Base-by-base conservation (phyloP, 2,888 invertebrate species). In the Lasioglossum calceatum region DNA sequence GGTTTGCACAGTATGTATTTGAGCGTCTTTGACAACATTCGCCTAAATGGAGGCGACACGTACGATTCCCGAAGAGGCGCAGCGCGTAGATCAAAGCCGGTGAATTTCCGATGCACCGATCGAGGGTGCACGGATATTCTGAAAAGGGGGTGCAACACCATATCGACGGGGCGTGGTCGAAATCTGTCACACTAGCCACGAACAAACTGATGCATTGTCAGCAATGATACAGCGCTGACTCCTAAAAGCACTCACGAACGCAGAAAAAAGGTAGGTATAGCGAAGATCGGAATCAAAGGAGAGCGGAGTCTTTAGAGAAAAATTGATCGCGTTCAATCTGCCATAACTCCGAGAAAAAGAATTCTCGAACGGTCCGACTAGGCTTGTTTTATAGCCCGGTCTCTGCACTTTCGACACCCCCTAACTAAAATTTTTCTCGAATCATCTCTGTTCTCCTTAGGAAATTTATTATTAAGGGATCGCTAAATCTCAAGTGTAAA, bases 81-180 rank as follows among this genome's bases (percentile, higher is more conserved):
- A 42, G 84, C 80, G 89, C 39, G 82, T 77, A 87, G 89, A 90
- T 91, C 90, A 91, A 91, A 91, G 91, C 87, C 84, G 27, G 85
- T 70, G 85, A 90, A 91, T 91, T 90, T 89, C 82, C 86, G 91
- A 90, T 85, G 89, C 84, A 86, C 79, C 80, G 81, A 86, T 90
- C 86, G 87, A 87, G 88, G 87, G 90, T 87, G 86, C 87, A 83
- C 88, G 87, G 85, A 83, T 86, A 88, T 85, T 80, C 86, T 88
- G 88, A 85, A 87, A 89, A 90, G 54, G 90, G 89, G 89, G 90
- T 87, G 91, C 92, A 70, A 92, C 91, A 92, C 92, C 94, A 95
- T 94, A 95, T 94, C 94, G 95, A 94, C 90, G 91, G 94, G 95
- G 95, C 95, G 95, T 95, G 95, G 95, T 93, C 93, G 92, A 95